phyloP scores from a whole-genome alignment of 2,113 vertebrate genomes.

The Halichoerus grypus region DNA sequence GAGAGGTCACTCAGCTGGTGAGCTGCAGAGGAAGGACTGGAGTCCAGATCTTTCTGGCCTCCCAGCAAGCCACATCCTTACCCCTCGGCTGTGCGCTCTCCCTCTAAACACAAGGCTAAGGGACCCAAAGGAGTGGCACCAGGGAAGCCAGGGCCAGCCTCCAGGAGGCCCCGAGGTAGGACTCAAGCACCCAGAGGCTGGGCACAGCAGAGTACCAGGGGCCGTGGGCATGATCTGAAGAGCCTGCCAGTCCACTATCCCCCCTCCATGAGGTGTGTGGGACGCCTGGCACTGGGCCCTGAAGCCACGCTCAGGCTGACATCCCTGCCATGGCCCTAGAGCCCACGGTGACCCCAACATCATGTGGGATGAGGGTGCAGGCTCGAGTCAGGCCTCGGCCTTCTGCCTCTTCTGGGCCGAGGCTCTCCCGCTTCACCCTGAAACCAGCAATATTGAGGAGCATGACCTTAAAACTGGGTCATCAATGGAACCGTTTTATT shows the following conservation, averaged over 20 bases:
- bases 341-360: too few relatives aligned
- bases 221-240: accelerated
- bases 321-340: background rate
- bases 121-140: background rate
- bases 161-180: background rate
- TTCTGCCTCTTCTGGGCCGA: background rate
- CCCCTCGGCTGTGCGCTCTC: background rate
- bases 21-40: background rate
- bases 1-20: background rate
- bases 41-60: background rate
- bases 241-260: background rate
- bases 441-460: background rate
- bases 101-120: background rate
- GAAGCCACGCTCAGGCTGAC: background rate
- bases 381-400: background rate
- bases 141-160: accelerated
- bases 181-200: background rate
- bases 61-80: background rate
- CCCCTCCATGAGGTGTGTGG: background rate
- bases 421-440: background rate
- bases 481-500: background rate
- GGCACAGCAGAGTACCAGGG: background rate
- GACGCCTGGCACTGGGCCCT: background rate
- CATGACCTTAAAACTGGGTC: background rate
- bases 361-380: accelerated